Percentiles rank a stretch among this genome's conserved stretches.
Conservation (phyloP, 2,797 vertebrate species). For the Bucorvus abyssinicus region DNA sequence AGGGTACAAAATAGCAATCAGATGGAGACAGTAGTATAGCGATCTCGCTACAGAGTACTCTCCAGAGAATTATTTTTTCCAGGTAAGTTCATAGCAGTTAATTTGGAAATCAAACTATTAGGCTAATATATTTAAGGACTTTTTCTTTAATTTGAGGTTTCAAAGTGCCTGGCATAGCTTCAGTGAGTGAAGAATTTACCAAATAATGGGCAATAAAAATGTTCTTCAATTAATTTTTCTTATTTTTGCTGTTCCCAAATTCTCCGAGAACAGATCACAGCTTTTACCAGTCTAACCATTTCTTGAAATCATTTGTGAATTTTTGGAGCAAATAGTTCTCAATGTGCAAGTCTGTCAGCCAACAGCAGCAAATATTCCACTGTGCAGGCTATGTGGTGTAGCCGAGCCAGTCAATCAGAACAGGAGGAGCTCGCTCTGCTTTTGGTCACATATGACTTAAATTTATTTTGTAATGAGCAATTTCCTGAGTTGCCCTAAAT, state of each 20-base stretch:
- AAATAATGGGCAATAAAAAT: background rate
- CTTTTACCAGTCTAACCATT: background rate
- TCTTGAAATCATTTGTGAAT: background rate
- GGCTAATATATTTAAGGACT: background rate
- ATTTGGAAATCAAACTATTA: constrained; percentile 17
- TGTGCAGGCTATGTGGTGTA: background rate
- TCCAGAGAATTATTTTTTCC: background rate
- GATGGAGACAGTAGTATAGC: background rate
- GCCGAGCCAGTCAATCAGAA: background rate
- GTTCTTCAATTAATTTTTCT: background rate
- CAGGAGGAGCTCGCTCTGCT: background rate
- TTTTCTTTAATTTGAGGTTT: background rate
- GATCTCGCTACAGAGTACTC: background rate
- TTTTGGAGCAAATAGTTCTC: background rate
- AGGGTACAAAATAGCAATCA: constrained; percentile 30
- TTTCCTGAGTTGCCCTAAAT: constrained; percentile 41
- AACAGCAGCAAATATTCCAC: background rate
- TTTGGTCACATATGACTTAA: constrained; percentile 43
- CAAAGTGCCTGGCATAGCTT: background rate
- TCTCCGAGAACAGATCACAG: background rate
- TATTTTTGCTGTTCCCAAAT: background rate
- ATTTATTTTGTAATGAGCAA: constrained; percentile 48
- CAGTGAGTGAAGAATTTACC: background rate
- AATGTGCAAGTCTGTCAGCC: background rate
- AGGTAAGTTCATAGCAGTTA: background rate